These are phyloP conservation scores for Folsomia manolachei DNA, from an alignment of 2,888 invertebrate genomes.

Conservation along the genomic window DNA sequence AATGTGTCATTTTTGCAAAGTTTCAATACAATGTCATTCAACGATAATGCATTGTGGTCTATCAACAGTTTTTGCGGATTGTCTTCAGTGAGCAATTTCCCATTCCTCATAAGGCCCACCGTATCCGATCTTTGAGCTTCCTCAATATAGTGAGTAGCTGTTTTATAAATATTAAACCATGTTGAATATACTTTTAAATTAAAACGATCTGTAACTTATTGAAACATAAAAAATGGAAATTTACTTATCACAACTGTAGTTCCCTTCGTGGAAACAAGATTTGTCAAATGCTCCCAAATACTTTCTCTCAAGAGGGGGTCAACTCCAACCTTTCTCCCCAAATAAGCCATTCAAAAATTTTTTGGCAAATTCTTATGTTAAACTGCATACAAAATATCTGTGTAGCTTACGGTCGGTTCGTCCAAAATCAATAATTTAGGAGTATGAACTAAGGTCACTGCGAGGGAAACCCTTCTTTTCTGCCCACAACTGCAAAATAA, in stretches of 20 bases:
- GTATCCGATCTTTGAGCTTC: conserved; percentile 28
- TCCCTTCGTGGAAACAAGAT: conserved; percentile 82
- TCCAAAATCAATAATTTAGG: conserved; percentile 68
- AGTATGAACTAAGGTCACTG: conserved; percentile 55
- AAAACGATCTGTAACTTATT: too few relatives aligned
- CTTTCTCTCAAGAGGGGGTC: conserved; percentile 79
- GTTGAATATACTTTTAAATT: too few relatives aligned
- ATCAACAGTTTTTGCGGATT: neutral
- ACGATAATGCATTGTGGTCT: neutral
- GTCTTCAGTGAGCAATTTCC: conserved; percentile 3
- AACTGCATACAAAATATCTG: too few relatives aligned
- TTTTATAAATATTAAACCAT: neutral
- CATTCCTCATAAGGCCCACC: neutral
- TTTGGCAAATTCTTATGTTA: too few relatives aligned
- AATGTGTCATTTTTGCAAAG: conserved; percentile 6
- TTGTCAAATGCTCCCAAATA: conserved; percentile 88
- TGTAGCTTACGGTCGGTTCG: conserved; percentile 7
- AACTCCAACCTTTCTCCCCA: conserved; percentile 85
- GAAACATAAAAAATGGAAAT: too few relatives aligned
- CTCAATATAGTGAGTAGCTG: conserved; percentile 34
- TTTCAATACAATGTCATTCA: conserved; percentile 4
- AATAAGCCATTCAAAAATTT: neutral
- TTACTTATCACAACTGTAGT: conserved; percentile 75
- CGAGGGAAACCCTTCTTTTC: conserved; percentile 54
- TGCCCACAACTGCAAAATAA: conserved; percentile 54